Percentiles rank a stretch among this genome's conserved stretches.
Conservation (phyloP, 2,888 invertebrate species). For the Melanostoma scalare region DNA sequence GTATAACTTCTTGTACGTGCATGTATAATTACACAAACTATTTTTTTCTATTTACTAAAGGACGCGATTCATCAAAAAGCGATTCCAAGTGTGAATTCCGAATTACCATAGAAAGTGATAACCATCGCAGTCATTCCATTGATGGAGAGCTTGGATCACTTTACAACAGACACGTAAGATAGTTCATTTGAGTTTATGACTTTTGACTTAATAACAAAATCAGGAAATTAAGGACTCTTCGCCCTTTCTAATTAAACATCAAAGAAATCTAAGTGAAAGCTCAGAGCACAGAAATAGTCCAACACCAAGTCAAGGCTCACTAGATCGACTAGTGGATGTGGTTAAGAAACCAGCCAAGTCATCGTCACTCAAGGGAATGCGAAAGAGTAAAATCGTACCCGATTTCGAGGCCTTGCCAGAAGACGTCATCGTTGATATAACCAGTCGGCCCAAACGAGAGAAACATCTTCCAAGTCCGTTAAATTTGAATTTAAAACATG, state of each 20-base stretch:
- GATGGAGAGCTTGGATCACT: conserved; percentile 70
- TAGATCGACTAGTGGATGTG: conserved; percentile 56
- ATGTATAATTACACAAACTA: not conserved
- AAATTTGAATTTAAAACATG: conserved; percentile 79
- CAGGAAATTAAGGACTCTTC: conserved; percentile 66
- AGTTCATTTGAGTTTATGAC: not conserved
- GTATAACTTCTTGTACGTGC: too few species aligned
- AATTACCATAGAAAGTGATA: conserved; percentile 76
- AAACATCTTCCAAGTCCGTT: conserved; percentile 80
- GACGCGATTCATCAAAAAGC: conserved; percentile 81
- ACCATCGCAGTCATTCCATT: conserved; percentile 69
- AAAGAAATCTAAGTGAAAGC: conserved; percentile 62
- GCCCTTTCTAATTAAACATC: conserved; percentile 53
- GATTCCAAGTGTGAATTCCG: conserved; percentile 77
- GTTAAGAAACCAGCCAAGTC: conserved; percentile 66
- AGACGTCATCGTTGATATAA: conserved; percentile 79
- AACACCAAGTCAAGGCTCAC: conserved; percentile 55
- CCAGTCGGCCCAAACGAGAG: conserved; percentile 75
- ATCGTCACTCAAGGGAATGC: conserved; percentile 63
- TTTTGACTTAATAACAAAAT: not conserved
- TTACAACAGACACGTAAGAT: conserved; percentile 52
- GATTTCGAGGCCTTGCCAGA: conserved; percentile 81
- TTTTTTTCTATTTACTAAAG: conserved; percentile 69
- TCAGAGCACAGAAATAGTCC: conserved; percentile 63
- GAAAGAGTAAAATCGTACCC: conserved; percentile 74